Evolutionary conservation across 2,797 vertebrate genomes (phyloP), one percentile per base, ranked within the genome.

Genomic region (Darevskia nairensis): DNA sequence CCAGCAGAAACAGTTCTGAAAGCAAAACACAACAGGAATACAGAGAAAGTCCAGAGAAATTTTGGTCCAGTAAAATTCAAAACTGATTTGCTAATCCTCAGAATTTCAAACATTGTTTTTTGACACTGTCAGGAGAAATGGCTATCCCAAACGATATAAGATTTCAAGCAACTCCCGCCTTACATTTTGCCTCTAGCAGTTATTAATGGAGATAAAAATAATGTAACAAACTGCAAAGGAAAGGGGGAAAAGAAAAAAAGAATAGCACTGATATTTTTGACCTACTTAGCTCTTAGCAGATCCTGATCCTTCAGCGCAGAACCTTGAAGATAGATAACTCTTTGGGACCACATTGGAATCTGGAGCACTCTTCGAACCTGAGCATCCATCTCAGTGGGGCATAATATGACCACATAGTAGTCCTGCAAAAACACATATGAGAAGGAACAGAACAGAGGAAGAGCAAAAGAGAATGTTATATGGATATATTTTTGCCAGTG

Each of bases 221-320:
- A 50, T 88, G 84, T 5, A 90, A 8, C 44, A 17, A 84, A 88
- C 23, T 35, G 10, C 35, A 79, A 77, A 29, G 7, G 10, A 46
- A 39, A 6, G 41, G 44, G 25, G 21, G 82, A 10, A 6, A 25
- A 19, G 29, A 46, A 15, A 21, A 0, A n/a, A 44, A 21, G 1
- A 55, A 55, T 15, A 55, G 50, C 1, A 55, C 21, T 44, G 39
- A 46, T n/a, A 66, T 66, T 66, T 79, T 23, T 92, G 88, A 94
- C 97, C 93, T 97, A 98, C 97, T 98, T 98, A 86, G 97, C 97
- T 97, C 97, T 97, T 88, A 98, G 78, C 29, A 98, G 95, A 75
- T 98, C 97, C 93, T 98, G 97, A 89, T 98, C 97, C 94, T 98
- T 98, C 11, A 98, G 96, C 74, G 97, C 97, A 50, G 97, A 98